These are phyloP conservation scores for Athrips mouffetella DNA, from an alignment of 2,888 invertebrate species.

Conservation along the genomic window DNA sequence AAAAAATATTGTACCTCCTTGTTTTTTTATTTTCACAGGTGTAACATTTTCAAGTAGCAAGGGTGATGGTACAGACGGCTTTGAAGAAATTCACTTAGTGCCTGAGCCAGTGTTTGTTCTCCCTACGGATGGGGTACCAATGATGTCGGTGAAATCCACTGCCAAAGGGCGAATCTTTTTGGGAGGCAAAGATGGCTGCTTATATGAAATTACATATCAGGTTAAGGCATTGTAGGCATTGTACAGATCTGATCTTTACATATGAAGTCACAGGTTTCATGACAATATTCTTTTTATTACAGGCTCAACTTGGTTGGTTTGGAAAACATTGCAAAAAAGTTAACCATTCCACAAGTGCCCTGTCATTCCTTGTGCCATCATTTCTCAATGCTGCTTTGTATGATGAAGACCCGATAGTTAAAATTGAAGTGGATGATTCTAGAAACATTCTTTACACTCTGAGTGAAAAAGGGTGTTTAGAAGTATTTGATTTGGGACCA, in stretches of 20 bases:
- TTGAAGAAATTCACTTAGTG: slow-evolving; percentile 91
- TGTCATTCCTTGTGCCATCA: slow-evolving; percentile 93
- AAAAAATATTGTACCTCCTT: no score
- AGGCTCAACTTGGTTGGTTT: slow-evolving; percentile 94
- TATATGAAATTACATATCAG: slow-evolving; percentile 97
- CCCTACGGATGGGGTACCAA: slow-evolving; percentile 92
- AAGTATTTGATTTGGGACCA: slow-evolving; percentile 92
- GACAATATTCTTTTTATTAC: slow-evolving; percentile 15
- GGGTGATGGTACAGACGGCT: slow-evolving; percentile 66
- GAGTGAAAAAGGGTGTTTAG: slow-evolving; percentile 91
- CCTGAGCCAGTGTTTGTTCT: slow-evolving; percentile 96
- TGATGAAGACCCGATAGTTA: slow-evolving; percentile 93
- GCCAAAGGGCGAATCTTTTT: slow-evolving; percentile 93
- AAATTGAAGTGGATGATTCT: slow-evolving; percentile 92
- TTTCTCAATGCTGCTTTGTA: slow-evolving; percentile 91
- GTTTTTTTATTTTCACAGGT: slow-evolving; percentile 38
- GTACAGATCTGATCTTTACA: no score
- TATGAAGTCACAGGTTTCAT: no score
- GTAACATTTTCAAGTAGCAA: slow-evolving; percentile 77
- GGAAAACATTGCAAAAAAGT: slow-evolving; percentile 96
- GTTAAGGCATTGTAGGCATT: slow-evolving; percentile 66
- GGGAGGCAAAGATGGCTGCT: slow-evolving; percentile 94
- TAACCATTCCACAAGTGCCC: slow-evolving; percentile 92
- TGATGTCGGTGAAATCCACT: slow-evolving; percentile 89
- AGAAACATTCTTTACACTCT: slow-evolving; percentile 93